Evolutionary conservation across 2,797 vertebrate genomes (phyloP).

Genomic region (Rostrhamus sociabilis): DNA sequence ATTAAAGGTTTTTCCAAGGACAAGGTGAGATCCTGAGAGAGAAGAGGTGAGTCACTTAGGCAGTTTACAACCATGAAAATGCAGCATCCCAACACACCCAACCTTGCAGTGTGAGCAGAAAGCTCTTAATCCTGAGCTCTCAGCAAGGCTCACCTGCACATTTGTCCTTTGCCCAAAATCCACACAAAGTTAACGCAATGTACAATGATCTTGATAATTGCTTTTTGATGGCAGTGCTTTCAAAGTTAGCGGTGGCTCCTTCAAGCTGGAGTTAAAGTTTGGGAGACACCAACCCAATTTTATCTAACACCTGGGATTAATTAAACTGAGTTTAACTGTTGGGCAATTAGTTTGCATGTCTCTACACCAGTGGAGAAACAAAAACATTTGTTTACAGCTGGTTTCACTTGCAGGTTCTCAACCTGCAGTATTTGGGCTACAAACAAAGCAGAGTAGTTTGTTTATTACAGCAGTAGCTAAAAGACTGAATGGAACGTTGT

Average conservation of each 20-base stretch:
- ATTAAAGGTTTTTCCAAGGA: background rate
- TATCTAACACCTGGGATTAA: background rate
- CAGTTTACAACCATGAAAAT: background rate
- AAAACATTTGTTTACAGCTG: background rate
- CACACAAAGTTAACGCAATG: background rate
- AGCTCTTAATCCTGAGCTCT: background rate
- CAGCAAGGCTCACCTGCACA: background rate
- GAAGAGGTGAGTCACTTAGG: background rate
- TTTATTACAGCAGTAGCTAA: background rate
- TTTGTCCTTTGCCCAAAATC: background rate
- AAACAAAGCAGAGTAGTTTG: background rate
- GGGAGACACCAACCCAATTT: background rate
- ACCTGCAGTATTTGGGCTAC: background rate
- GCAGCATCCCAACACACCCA: background rate
- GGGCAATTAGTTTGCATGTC: background rate
- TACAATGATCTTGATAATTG: background rate
- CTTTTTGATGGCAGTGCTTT: background rate
- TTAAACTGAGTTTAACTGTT: background rate
- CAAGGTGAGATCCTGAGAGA: background rate
- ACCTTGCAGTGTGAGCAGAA: background rate
- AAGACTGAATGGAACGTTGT: background rate
- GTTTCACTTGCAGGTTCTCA: background rate
- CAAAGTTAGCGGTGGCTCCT: background rate
- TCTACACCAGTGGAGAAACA: background rate
- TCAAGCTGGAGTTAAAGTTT: background rate